These are phyloP conservation scores for Stenichneumon culpator DNA, from an alignment of 2,888 invertebrate species.

Conservation along the genomic window DNA sequence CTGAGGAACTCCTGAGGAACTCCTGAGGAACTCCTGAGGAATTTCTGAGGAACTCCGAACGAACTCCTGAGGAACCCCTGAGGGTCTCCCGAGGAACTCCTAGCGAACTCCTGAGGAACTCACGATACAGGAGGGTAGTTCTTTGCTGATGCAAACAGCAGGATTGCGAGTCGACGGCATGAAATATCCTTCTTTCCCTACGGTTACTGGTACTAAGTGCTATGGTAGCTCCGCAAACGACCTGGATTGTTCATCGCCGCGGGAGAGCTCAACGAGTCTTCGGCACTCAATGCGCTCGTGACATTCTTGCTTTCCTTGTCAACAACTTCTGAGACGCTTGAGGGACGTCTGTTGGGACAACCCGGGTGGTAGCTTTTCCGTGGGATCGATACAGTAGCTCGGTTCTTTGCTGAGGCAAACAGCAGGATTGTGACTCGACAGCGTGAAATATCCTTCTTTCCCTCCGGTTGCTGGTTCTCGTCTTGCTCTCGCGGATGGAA, in stretches of 20 bases:
- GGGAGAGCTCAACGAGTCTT: no score
- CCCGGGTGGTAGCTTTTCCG: slow-evolving; percentile 1
- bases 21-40: neutral
- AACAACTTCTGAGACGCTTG: neutral
- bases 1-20: no score
- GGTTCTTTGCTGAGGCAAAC: slow-evolving; percentile 72
- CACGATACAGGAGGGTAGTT: slow-evolving; percentile 2
- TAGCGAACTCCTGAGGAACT: no score
- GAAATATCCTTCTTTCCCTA: no score
- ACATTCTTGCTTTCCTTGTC: neutral
- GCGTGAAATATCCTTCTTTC: slow-evolving; percentile 70
- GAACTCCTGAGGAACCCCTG: no score
- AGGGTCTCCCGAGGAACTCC: no score
- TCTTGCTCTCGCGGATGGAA: neutral
- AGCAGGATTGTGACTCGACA: slow-evolving; percentile 72
- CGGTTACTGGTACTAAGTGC: no score
- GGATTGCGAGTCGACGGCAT: no score
- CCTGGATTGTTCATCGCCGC: no score
- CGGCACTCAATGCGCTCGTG: no score
- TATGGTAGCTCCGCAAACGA: no score
- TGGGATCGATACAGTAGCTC: slow-evolving; percentile 8
- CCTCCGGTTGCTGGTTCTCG: slow-evolving; percentile 6
- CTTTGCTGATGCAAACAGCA: no score
- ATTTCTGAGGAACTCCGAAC: neutral
- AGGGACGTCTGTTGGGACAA: neutral